A percentile compares a stretch with the other conserved stretches of the same genome.
Evolutionary conservation across 1,140 invertebrate genomes (phyloP).

Genomic region (Pantala flavescens): DNA sequence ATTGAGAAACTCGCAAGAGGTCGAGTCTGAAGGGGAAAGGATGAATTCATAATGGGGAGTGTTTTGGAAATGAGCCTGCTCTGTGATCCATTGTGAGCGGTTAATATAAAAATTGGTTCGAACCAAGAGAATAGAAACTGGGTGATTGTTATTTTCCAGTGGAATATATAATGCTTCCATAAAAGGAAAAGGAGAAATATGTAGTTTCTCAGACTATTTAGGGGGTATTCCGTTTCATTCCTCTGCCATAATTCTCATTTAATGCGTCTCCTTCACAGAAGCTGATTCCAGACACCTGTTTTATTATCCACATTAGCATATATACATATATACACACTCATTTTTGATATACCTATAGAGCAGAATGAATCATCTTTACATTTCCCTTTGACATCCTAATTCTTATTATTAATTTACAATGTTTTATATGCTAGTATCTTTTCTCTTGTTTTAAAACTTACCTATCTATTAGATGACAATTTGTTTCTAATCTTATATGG

Average conservation of each 20-base stretch:
- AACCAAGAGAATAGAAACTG: neutral
- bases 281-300: neutral
- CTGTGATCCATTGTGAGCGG: neutral
- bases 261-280: neutral
- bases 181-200: neutral
- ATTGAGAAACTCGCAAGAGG: neutral
- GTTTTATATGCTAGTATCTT: no score
- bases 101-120: neutral
- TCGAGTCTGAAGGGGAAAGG: neutral
- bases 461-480: no score
- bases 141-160: neutral
- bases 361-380: no score
- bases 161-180: neutral
- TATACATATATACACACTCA: no score
- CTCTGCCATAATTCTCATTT: neutral
- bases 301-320: neutral
- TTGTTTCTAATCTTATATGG: no score
- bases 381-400: no score
- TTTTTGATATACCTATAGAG: no score
- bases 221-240: neutral
- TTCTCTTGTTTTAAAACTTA: no score
- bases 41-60: neutral
- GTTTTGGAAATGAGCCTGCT: neutral
- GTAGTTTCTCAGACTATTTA: neutral
- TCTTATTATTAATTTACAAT: no score